Evolutionary conservation across 1,140 invertebrate species (phyloP), one percentile per base, ranked within the genome.

Genomic region (Scaptomyza graminum): DNA sequence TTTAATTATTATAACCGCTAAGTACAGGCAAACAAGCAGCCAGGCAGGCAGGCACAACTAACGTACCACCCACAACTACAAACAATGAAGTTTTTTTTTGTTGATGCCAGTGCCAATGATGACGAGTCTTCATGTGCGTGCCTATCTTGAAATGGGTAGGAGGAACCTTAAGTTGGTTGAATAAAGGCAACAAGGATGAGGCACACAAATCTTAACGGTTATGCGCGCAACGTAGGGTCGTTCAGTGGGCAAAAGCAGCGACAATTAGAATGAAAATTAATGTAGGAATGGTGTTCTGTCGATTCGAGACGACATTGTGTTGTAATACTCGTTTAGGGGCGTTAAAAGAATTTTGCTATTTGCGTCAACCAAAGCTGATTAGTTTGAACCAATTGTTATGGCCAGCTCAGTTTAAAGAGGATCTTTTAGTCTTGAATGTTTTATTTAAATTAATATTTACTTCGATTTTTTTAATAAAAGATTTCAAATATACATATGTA

Each of bases 1-100:
- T 88, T 87, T 87, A 87, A 87, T 88, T 88, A 88, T 88, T 88
- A 88, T 79, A 88, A 88, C 83, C 78, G 65, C 82, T 80, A 85
- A 85, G 69, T 77, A 80, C 76, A 63, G 63, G 50, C 67, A 66
- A 55, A 25, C 47, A 25, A 1, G 12, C 50, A 37, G 13, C n/a
- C 44, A 62, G 56, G 49, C 57, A 52, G 43, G 41, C 49, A 60
- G n/a, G n/a, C 49, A 12, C 49, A 43, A 12, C 12, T 0, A 39
- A 1, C 37, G 43, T 44, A 50, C n/a, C 34, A 64, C 41, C 46
- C 12, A 12, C 15, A 46, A 13, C 28, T 18, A 50, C 22, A 56
- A 28, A 47, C 15, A 34, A 25, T n/a, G 37, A 41, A 12, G 65
- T 34, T 41, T 41, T 41, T 41, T 41, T 2, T n/a, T n/a, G n/a